phyloP scores from a whole-genome alignment of 2,888 invertebrate species.

The Galeruca laticollis region DNA sequence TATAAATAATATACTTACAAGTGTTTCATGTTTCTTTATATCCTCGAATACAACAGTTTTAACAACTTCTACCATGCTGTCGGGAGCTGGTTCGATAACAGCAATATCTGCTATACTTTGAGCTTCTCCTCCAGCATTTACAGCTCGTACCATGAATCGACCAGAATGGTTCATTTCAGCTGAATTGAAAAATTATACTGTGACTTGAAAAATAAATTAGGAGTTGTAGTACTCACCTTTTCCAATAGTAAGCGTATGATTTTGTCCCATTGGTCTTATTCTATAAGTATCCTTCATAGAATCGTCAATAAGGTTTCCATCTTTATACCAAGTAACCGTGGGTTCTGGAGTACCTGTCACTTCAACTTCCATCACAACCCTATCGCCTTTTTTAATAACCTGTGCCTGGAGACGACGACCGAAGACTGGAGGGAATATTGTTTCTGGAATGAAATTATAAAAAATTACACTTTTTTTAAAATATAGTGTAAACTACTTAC shows the following conservation, averaged over 20 bases:
- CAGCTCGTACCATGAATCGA: constrained; percentile 80
- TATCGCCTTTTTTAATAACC: constrained; percentile 78
- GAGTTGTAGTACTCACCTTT: constrained; percentile 69
- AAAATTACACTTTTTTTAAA: too few species aligned
- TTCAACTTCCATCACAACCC: constrained; percentile 81
- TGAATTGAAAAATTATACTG: constrained; percentile 52
- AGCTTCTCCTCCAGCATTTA: constrained; percentile 84
- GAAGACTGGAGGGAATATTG: constrained; percentile 84
- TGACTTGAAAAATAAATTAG: not conserved
- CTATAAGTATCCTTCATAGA: constrained; percentile 69
- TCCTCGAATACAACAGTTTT: constrained; percentile 77
- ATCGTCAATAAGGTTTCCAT: constrained; percentile 74
- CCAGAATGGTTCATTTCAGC: constrained; percentile 78
- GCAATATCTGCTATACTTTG: constrained; percentile 84
- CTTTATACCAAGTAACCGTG: constrained; percentile 79
- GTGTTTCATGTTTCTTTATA: constrained; percentile 65
- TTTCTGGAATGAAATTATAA: constrained; percentile 69
- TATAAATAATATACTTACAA: constrained; percentile 60
- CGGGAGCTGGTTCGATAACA: constrained; percentile 78
- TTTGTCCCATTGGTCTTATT: constrained; percentile 76
- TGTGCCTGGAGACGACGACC: constrained; percentile 82
- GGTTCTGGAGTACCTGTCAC: constrained; percentile 84
- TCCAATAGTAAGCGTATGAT: constrained; percentile 77
- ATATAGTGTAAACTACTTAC: constrained; percentile 66
- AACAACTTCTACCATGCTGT: constrained; percentile 76